These are phyloP conservation scores for Strigamia crassipes DNA, from an alignment of 2,888 invertebrate species.

Conservation along the genomic window DNA sequence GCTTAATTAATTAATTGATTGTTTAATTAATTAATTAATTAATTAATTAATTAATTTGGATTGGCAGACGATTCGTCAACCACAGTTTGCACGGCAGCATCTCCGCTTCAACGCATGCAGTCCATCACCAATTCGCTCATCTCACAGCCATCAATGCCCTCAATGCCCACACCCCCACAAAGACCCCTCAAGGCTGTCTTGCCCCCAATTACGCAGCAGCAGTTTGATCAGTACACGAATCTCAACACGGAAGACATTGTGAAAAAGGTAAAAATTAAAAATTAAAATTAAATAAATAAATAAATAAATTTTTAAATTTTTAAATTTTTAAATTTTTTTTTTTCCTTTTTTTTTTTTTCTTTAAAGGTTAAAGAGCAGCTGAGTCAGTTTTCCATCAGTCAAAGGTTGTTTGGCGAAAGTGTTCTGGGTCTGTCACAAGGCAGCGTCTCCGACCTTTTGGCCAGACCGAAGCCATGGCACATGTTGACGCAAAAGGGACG, in stretches of 20 bases:
- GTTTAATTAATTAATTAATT: background rate
- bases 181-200: slow-evolving; percentile 93
- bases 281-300: background rate
- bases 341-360: slow-evolving; percentile 51
- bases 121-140: slow-evolving; percentile 96
- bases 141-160: slow-evolving; percentile 73
- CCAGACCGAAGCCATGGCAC: slow-evolving; percentile 98
- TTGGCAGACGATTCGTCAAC: slow-evolving; percentile 78
- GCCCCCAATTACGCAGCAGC: slow-evolving; percentile 97
- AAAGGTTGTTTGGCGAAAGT: slow-evolving; percentile 95
- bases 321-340: slow-evolving; percentile 26
- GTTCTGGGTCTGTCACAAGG: slow-evolving; percentile 97
- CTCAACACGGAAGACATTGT: slow-evolving; percentile 99
- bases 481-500: slow-evolving; percentile 97
- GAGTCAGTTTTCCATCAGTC: slow-evolving; percentile 95
- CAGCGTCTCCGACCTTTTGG: slow-evolving; percentile 94
- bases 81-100: slow-evolving; percentile 67
- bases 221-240: slow-evolving; percentile 97
- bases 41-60: slow-evolving; percentile 67
- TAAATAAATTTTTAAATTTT: background rate
- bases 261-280: slow-evolving; percentile 68
- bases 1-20: background rate
- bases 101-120: slow-evolving; percentile 95
- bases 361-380: slow-evolving; percentile 83
- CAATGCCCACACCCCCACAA: slow-evolving; percentile 81